These are phyloP conservation scores for Babyrousa celebensis DNA, from an alignment of 2,797 vertebrate genomes.

Conservation along the genomic window DNA sequence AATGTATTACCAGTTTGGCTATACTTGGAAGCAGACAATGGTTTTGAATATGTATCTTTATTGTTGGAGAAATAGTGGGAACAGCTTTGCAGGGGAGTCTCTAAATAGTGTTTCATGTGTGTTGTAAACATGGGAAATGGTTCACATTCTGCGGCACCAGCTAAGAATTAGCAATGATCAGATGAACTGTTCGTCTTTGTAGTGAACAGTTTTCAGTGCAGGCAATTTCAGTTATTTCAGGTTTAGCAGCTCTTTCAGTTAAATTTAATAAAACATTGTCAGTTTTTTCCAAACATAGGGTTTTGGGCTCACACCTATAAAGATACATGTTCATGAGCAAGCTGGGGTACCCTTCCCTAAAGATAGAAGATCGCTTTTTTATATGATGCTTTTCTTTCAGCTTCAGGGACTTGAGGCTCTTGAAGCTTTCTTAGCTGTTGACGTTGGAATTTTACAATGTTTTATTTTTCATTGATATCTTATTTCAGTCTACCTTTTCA, in stretches of 20 bases:
- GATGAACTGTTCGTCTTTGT: not conserved
- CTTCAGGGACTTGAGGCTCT: not conserved
- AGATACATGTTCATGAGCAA: not conserved
- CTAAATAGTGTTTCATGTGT: not conserved
- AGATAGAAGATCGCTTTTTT: not conserved
- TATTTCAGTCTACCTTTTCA: not conserved
- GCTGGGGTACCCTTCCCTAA: not conserved
- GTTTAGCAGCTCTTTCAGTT: not conserved
- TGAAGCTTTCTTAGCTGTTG: not conserved
- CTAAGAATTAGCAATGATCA: not conserved
- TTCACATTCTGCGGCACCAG: not conserved
- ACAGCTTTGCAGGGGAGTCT: not conserved
- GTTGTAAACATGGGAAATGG: not conserved
- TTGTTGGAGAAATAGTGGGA: not conserved
- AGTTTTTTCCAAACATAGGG: not conserved
- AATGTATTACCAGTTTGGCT: slow-evolving; percentile 75
- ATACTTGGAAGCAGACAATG: slow-evolving; percentile 83
- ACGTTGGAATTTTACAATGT: not conserved
- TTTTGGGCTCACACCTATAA: not conserved
- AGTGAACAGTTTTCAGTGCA: not conserved
- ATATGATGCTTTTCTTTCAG: not conserved
- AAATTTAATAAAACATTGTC: not conserved
- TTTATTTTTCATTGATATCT: not conserved
- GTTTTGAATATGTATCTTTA: slow-evolving; percentile 28
- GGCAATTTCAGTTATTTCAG: not conserved